A percentile compares a stretch with the other conserved stretches of the same genome.
phyloP scores from a whole-genome alignment of 2,797 vertebrate genomes.

The Salmo trutta region DNA sequence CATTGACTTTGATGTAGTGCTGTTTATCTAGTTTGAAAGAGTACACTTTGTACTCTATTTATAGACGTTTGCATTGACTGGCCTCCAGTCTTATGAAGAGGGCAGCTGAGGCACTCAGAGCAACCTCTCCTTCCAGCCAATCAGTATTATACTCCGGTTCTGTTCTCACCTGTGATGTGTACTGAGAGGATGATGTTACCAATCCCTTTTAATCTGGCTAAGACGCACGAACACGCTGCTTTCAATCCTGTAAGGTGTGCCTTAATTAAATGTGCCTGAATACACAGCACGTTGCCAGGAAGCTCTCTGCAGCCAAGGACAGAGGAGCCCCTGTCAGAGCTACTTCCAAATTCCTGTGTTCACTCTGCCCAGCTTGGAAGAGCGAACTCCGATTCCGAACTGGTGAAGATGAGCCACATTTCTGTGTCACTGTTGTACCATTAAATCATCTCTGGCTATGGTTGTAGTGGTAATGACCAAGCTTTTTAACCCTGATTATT shows the following conservation, averaged over 20 bases:
- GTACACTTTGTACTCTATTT: background rate
- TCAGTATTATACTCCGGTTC: slow-evolving; percentile 27
- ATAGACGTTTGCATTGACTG: background rate
- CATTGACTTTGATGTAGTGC: background rate
- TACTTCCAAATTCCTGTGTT: slow-evolving; percentile 45
- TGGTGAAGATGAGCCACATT: background rate
- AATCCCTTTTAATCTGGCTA: slow-evolving; percentile 50
- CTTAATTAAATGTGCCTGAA: slow-evolving; percentile 59
- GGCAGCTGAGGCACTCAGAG: background rate
- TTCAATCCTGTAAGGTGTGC: slow-evolving; percentile 49
- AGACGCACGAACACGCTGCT: slow-evolving; percentile 55
- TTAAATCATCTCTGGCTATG: background rate
- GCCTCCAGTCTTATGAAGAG: background rate
- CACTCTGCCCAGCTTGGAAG: slow-evolving; percentile 34
- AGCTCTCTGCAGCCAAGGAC: slow-evolving; percentile 33
- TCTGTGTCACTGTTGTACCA: background rate
- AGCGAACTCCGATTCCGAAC: slow-evolving; percentile 1
- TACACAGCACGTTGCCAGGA: slow-evolving; percentile 51
- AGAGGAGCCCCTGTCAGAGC: slow-evolving; percentile 41
- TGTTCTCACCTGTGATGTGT: slow-evolving; percentile 33
- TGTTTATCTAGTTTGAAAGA: background rate
- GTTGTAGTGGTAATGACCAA: background rate
- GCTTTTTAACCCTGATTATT: background rate
- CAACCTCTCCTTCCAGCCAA: slow-evolving; percentile 8
- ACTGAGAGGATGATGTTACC: slow-evolving; percentile 45